Base-by-base conservation (phyloP, 2,797 vertebrate species). In the Fistularia tabacaria region DNA sequence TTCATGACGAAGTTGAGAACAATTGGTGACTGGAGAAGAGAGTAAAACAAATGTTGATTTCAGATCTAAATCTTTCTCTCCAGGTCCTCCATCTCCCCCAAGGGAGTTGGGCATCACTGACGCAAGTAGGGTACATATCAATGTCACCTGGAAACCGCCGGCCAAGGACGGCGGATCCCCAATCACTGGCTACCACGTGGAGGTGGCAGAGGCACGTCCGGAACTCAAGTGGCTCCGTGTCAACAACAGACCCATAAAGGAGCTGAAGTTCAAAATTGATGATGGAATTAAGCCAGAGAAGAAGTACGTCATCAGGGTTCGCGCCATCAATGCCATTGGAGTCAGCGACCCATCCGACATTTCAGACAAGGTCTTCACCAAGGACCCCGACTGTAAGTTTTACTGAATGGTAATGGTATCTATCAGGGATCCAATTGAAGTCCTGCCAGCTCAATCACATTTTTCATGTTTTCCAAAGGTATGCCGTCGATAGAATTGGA, bases 231-330 rank as follows among this genome's bases (percentile, higher is more conserved):
- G 97, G 97, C 93, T 98, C 82, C 78, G 95, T 62, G 91, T 99
- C 46, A 99, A 97, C 86, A 93, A 84, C 82, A 93, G 97, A 40
- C 97, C 97, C 36, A 73, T 99, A 74, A 98, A 97, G 87, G 97
- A 99, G 51, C 87, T 94, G 37, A 90, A 92, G 57, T 98, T 93
- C 84, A 95, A 90, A 82, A 95, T 95, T 11, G 95, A 97, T 0
- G 97, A 99, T 45, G 94, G 95, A 54, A 89, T 99, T 73, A 93
- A 97, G 85, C 93, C 96, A 39, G 96, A 98, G 79, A 99, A 98
- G 81, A 94, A 98, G 25, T 99, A 99, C 0, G 87, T 99, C n/a
- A 88, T 99, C 14, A 91, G 97, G 82, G 93, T 99, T 55, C 93
- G 96, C 68, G 97, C 97, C 55, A 94, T 99, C 71, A 99, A 99